Evolutionary conservation across 2,888 invertebrate species (phyloP), one percentile per base, ranked within the genome.

Genomic region (Synergus laeviventris): DNA sequence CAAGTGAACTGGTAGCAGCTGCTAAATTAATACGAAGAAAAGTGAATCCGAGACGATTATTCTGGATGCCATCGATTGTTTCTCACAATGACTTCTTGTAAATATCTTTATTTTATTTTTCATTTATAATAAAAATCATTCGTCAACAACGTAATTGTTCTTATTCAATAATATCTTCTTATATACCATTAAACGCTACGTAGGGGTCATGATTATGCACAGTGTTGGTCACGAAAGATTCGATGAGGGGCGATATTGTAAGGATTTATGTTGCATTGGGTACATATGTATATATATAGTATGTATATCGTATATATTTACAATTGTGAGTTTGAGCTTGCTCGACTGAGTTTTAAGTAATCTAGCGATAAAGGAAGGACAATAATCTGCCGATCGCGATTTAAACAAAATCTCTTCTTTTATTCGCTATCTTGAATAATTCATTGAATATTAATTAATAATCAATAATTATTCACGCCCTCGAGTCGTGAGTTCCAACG

Each of bases 121-220:
- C 91, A 91, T 91, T 90, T 90, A 91, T 91, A 91, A 91, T 91
- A 91, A 91, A 91, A 91, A 91, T 91, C 91, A 91, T 91, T 91
- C 90, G 86, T 91, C 90, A 90, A 91, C 91, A 91, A 91, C 91
- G 90, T 91, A 91, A 91, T 91, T 89, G 89, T 90, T 89, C 88
- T 90, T 91, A 91, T 86, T 89, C 88, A 90, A 89, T 91, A 89
- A 89, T 90, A 87, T 89, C 84, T 86, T 84, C 84, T 87, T 88
- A 85, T 81, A 83, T 86, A 84, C 84, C 83, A 81, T 85, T 85
- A 85, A 85, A 87, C 84, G 85, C 87, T 88, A 88, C 87, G 80
- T 86, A 82, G 79, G 80, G 82, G 88, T 90, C 85, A 90, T 91
- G 89, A 91, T 91, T 91, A 90, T 91, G 90, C 91, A 91, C 89